Base-by-base conservation (phyloP, 2,888 invertebrate species). In the Terebella lapidaria region DNA sequence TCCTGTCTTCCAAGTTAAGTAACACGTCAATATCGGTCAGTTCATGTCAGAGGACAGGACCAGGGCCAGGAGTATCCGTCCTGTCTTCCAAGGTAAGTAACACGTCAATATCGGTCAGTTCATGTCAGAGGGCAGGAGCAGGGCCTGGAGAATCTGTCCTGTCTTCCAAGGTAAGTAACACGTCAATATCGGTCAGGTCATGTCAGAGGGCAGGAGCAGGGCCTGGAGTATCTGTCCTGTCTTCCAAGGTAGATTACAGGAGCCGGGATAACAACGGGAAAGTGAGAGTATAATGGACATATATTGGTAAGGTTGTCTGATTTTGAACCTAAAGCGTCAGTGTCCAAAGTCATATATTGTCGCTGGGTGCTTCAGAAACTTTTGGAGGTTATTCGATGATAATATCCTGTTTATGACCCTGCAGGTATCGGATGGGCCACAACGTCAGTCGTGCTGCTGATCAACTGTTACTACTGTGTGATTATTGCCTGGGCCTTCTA, bases 391-490 rank as follows among this genome's bases (percentile, higher is more conserved):
- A n/a, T n/a, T n/a, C n/a, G 10, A 35, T 35, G 35, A 35, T 35
- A 18, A 35, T 18, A 10, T 18, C 10, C 35, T 35, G 35, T 35
- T n/a, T n/a, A n/a, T n/a, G n/a, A n/a, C n/a, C n/a, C n/a, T n/a
- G n/a, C 73, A 85, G 85, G 84, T 51, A 83, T 84, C 56, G 84
- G 84, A 1, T 79, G 81, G 65, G 82, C 84, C 4, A 82, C 74
- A 0, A 76, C 81, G 15, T 74, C 83, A 22, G 83, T 84, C 60
- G 82, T 83, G 59, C 83, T 84, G 71, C 76, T 82, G 60, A 76
- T 84, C 29, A 84, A 84, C 72, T 77, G 82, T 53, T 84, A 85
- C 75, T 85, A 85, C 75, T 84, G 84, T 62, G 82, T 85, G 4
- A 83, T 85, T 59, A 69, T 84, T 58, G 76, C 80, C 35, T 83